These are phyloP conservation scores for Cenopis cana DNA, from an alignment of 2,888 invertebrate genomes.

Conservation along the genomic window DNA sequence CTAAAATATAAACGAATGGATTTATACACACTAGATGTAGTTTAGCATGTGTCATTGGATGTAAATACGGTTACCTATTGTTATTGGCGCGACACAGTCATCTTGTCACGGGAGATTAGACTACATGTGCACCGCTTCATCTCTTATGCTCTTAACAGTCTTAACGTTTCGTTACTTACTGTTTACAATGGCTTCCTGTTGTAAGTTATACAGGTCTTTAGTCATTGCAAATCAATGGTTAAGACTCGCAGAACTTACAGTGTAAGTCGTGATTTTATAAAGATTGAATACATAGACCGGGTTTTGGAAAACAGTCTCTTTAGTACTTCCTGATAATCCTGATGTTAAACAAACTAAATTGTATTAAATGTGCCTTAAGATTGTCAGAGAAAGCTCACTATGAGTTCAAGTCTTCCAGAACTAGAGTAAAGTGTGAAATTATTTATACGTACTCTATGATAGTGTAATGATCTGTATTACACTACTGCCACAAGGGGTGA, in stretches of 20 bases:
- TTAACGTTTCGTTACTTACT: too few species aligned
- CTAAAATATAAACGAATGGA: not conserved
- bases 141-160: slow-evolving; percentile 14
- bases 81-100: slow-evolving; percentile 15
- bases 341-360: too few species aligned
- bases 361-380: not conserved
- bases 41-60: slow-evolving; percentile 16
- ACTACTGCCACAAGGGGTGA: slow-evolving; percentile 14
- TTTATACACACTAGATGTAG: slow-evolving; percentile 6
- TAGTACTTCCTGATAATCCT: not conserved
- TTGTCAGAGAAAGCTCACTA: not conserved
- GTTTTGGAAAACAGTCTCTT: not conserved
- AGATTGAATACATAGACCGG: not conserved
- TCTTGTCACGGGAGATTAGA: slow-evolving; percentile 21
- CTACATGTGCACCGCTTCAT: slow-evolving; percentile 22
- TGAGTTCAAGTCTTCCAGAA: slow-evolving; percentile 5
- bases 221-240: not conserved
- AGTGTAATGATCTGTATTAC: slow-evolving; percentile 31
- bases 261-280: not conserved
- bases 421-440: slow-evolving; percentile 18
- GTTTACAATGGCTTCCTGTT: slow-evolving; percentile 12
- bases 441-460: slow-evolving; percentile 6
- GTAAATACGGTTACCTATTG: slow-evolving; percentile 29
- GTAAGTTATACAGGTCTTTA: not conserved
- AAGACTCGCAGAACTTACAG: not conserved